Percentiles rank a stretch among this genome's conserved stretches.
Evolutionary conservation across 2,113 vertebrate species (phyloP).

Genomic region (Brienomyrus brachyistius): DNA sequence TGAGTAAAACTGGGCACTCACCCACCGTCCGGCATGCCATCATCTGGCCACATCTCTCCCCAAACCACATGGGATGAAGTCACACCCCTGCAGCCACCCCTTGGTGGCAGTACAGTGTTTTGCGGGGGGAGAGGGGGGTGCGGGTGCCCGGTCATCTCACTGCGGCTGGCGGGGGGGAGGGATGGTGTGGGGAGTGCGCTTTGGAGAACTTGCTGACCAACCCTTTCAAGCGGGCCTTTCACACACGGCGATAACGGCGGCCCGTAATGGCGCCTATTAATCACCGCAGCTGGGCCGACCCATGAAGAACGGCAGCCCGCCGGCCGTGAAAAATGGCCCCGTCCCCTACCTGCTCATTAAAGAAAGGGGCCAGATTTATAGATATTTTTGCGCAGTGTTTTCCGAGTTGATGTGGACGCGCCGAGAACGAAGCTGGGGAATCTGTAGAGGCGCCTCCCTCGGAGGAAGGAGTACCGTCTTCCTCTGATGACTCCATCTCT

Average conservation of each 20-base stretch:
- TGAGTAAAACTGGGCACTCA: neutral
- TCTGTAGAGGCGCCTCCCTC: neutral
- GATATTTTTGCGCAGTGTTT: slow-evolving; percentile 44
- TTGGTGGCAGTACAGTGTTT: neutral
- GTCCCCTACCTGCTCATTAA: slow-evolving; percentile 53
- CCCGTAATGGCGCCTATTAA: neutral
- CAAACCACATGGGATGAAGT: neutral
- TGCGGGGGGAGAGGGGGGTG: slow-evolving; percentile 40
- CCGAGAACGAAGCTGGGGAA: neutral
- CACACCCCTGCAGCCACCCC: neutral
- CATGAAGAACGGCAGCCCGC: slow-evolving; percentile 18
- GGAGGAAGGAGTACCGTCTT: neutral
- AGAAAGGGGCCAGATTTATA: slow-evolving; percentile 45
- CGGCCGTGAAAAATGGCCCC: slow-evolving; percentile 37
- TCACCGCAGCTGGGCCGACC: neutral
- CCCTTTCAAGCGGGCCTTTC: neutral
- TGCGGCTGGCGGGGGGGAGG: slow-evolving; percentile 34
- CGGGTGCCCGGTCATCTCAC: neutral
- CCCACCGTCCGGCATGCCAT: neutral
- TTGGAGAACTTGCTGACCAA: neutral
- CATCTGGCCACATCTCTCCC: neutral
- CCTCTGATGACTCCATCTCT: neutral
- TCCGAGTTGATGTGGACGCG: slow-evolving; percentile 13
- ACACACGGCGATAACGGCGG: neutral
- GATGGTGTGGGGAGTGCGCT: neutral